phyloP scores from a whole-genome alignment of 2,113 vertebrate genomes.

The Acrocephalus kingi region DNA sequence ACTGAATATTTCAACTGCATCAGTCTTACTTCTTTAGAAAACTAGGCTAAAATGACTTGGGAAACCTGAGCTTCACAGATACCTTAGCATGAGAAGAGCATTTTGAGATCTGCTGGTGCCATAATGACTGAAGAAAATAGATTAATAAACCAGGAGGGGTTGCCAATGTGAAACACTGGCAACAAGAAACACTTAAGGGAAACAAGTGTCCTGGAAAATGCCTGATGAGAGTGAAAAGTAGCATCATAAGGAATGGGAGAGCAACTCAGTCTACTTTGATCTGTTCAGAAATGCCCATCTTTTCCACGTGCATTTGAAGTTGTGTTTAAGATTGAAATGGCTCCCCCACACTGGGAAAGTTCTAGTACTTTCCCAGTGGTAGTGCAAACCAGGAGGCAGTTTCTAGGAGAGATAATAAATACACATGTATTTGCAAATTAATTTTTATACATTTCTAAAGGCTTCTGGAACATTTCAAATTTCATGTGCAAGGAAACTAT shows the following conservation, averaged over 20 bases:
- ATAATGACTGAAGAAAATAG: neutral
- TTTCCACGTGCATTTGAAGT: neutral
- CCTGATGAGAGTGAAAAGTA: neutral
- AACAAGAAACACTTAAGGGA: neutral
- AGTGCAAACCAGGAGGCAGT: neutral
- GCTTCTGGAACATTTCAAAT: neutral
- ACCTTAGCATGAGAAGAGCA: neutral
- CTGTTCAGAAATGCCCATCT: neutral
- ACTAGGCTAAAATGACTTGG: neutral
- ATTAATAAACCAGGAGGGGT: rapidly evolving
- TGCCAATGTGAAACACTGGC: neutral
- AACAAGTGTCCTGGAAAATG: neutral
- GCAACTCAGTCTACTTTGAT: neutral
- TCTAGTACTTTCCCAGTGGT: neutral
- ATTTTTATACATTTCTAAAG: neutral
- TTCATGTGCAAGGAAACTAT: neutral
- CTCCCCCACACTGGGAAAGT: neutral
- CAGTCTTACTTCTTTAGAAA: neutral
- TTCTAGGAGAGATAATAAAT: neutral
- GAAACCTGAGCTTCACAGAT: neutral
- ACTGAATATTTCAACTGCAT: neutral
- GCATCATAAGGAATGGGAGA: neutral
- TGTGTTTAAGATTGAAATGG: neutral
- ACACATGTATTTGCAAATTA: neutral
- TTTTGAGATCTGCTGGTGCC: neutral